These are phyloP conservation scores for Cryptus armator DNA, from an alignment of 2,888 invertebrate genomes.

Conservation along the genomic window DNA sequence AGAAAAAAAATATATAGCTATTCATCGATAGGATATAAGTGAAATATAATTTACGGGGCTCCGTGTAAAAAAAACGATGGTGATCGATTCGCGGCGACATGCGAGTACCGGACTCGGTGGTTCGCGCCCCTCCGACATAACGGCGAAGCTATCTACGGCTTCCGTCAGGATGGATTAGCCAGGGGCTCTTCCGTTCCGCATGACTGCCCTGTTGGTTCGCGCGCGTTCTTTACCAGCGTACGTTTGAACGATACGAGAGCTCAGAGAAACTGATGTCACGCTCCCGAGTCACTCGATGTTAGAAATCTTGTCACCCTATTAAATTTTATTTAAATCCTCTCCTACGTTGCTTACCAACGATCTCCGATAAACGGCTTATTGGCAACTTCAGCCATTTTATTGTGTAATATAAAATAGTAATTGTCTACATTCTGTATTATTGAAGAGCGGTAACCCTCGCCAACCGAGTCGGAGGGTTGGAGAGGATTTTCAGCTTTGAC, in stretches of 20 bases:
- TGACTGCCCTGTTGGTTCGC: conserved; percentile 60
- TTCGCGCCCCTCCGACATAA: conserved; percentile 21
- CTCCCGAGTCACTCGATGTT: conserved; percentile 33
- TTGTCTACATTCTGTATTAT: background rate
- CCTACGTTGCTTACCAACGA: background rate
- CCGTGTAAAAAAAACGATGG: conserved; percentile 6
- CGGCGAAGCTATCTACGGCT: conserved; percentile 71
- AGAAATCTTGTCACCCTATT: conserved; percentile 23
- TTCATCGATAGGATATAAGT: background rate
- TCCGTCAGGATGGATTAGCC: conserved; percentile 80
- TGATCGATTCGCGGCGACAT: conserved; percentile 40
- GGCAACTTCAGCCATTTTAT: background rate
- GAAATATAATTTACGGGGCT: conserved; percentile 14
- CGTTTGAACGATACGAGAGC: conserved; percentile 26
- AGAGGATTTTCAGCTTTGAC: background rate
- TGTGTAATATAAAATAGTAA: background rate
- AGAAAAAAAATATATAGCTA: background rate
- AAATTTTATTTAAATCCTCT: conserved; percentile 9
- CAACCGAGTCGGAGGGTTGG: background rate
- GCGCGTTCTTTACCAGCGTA: background rate
- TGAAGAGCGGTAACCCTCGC: background rate
- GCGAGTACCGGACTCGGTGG: conserved; percentile 20
- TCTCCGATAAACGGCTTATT: background rate
- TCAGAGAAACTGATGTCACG: conserved; percentile 25
- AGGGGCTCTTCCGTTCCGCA: conserved; percentile 74